phyloP scores from a whole-genome alignment of 2,888 invertebrate genomes.

The Drosophila pegasa region DNA sequence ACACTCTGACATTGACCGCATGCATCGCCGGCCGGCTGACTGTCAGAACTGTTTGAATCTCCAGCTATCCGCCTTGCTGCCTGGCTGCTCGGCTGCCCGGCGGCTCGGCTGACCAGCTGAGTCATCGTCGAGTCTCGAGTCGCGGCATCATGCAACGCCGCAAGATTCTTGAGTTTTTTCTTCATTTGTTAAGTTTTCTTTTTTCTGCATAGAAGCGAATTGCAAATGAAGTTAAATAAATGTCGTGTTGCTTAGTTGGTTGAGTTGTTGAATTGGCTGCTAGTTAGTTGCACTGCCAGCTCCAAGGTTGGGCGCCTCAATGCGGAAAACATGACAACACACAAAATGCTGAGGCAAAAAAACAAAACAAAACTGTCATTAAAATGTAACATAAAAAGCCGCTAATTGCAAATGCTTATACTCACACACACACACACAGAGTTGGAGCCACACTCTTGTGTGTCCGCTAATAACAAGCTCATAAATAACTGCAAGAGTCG shows the following conservation, averaged over 20 bases:
- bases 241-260: slow-evolving; percentile 37
- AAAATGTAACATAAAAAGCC: slow-evolving; percentile 74
- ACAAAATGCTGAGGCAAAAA: slow-evolving; percentile 40
- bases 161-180: slow-evolving; percentile 50
- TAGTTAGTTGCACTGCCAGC: slow-evolving; percentile 43
- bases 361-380: slow-evolving; percentile 62
- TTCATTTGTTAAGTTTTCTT: slow-evolving; percentile 12
- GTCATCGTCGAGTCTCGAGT: slow-evolving; percentile 50
- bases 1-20: slow-evolving; percentile 69
- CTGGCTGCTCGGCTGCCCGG: background rate
- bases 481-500: slow-evolving; percentile 56
- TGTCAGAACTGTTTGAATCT: slow-evolving; percentile 13
- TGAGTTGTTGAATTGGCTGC: slow-evolving; percentile 31
- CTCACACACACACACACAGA: slow-evolving; percentile 3
- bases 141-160: slow-evolving; percentile 34
- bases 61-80: background rate
- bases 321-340: slow-evolving; percentile 69
- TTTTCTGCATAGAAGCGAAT: slow-evolving; percentile 54
- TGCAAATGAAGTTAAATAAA: slow-evolving; percentile 73
- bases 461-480: slow-evolving; percentile 51
- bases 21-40: slow-evolving; percentile 64
- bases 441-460: background rate
- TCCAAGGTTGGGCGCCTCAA: slow-evolving; percentile 70
- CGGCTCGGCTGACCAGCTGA: slow-evolving; percentile 40
- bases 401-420: slow-evolving; percentile 67